Percentiles rank a stretch among this genome's conserved stretches.
These are phyloP conservation scores for Naso thynnoides DNA, from an alignment of 2,797 vertebrate genomes.

Conservation along the genomic window DNA sequence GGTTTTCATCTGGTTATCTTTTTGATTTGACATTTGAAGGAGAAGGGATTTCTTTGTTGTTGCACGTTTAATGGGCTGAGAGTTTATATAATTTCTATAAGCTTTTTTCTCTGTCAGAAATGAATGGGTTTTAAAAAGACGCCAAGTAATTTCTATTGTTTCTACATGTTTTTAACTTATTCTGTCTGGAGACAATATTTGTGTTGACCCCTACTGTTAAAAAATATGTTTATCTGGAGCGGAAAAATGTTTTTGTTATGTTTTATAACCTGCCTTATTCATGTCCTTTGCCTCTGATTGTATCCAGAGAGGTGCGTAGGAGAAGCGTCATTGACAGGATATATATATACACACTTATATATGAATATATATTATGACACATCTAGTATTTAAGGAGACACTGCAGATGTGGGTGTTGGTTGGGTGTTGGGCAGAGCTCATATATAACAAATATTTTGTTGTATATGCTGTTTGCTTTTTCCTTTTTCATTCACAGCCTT, in stretches of 20 bases:
- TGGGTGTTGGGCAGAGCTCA: constrained; percentile 32
- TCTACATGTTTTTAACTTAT: constrained; percentile 76
- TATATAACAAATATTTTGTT: constrained; percentile 43
- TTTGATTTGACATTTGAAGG: constrained; percentile 62
- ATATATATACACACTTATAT: constrained; percentile 3
- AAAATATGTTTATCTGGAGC: constrained; percentile 39
- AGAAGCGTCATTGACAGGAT: constrained; percentile 28
- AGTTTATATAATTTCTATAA: constrained; percentile 48
- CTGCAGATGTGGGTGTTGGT: constrained; percentile 32
- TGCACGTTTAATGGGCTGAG: constrained; percentile 48
- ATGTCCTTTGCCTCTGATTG: constrained; percentile 76
- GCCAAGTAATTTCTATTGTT: constrained; percentile 68
- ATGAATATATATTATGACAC: constrained; percentile 25
- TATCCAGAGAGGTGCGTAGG: constrained; percentile 55
- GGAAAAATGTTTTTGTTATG: constrained; percentile 44
- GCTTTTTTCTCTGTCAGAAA: constrained; percentile 27
- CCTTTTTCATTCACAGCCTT: constrained; percentile 53
- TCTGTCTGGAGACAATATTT: constrained; percentile 45
- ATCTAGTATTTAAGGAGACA: constrained; percentile 31
- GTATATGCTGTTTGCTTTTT: constrained; percentile 39
- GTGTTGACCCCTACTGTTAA: constrained; percentile 55
- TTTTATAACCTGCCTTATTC: constrained; percentile 82
- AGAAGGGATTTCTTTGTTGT: constrained; percentile 70
- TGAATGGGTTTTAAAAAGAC: constrained; percentile 66
- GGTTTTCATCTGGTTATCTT: constrained; percentile 59